phyloP scores from a whole-genome alignment of 1,140 invertebrate species.

The Scaptomyza montana region DNA sequence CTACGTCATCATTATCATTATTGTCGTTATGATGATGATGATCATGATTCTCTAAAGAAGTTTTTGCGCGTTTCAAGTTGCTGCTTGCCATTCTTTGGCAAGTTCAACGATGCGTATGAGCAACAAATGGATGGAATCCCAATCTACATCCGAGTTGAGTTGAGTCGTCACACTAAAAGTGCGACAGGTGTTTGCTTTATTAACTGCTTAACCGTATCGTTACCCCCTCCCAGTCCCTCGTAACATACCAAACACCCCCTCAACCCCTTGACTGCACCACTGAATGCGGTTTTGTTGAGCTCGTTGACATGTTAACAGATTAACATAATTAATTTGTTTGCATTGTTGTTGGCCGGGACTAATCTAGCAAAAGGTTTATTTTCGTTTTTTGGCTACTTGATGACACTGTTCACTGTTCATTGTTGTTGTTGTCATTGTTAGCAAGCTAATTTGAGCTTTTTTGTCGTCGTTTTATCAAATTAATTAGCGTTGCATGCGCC shows the following conservation, averaged over 20 bases:
- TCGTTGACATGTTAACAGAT: constrained; percentile 76
- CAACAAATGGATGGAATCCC: constrained; percentile 24
- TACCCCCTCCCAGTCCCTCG: constrained; percentile 2
- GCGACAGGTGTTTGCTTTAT: constrained; percentile 78
- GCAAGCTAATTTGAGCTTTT: constrained; percentile 45
- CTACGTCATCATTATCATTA: constrained; percentile 17
- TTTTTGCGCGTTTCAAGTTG: constrained; percentile 46
- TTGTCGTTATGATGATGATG: constrained; percentile 10
- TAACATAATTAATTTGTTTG: constrained; percentile 82
- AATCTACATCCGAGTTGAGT: background rate
- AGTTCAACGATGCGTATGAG: constrained; percentile 57
- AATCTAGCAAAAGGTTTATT: constrained; percentile 17
- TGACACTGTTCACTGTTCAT: constrained; percentile 20
- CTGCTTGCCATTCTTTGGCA: constrained; percentile 12
- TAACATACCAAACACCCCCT: no score
- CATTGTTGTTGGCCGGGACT: constrained; percentile 32
- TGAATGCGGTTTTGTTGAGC: constrained; percentile 15
- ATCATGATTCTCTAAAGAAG: constrained; percentile 43
- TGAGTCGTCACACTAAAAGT: constrained; percentile 18
- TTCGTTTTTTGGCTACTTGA: constrained; percentile 23
- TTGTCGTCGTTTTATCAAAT: constrained; percentile 61
- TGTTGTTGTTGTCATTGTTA: constrained; percentile 35
- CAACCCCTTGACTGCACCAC: background rate
- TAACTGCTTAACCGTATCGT: constrained; percentile 39
- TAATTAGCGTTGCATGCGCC: constrained; percentile 44